These are phyloP conservation scores for Dasyprocta punctata DNA, from an alignment of 2,113 vertebrate genomes.

Conservation along the genomic window DNA sequence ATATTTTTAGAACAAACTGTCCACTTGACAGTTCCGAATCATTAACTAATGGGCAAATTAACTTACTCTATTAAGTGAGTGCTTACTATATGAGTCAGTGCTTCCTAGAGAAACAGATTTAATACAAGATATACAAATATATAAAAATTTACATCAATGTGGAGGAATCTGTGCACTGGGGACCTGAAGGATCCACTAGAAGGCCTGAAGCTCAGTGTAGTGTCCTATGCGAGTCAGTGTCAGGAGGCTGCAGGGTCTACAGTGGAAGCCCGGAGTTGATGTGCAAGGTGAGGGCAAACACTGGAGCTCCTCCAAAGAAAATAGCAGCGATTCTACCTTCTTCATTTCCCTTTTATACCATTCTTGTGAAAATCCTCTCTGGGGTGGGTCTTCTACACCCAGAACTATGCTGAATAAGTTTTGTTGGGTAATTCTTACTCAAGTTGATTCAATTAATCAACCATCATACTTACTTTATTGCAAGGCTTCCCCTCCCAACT, in stretches of 20 bases:
- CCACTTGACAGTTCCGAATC: background rate
- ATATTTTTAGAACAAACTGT: background rate
- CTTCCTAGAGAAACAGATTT: background rate
- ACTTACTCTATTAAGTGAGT: background rate
- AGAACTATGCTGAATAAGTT: background rate
- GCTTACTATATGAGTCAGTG: no score
- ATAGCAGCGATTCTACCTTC: background rate
- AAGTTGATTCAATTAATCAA: background rate
- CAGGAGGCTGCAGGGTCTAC: background rate
- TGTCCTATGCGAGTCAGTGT: background rate
- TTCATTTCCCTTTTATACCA: background rate
- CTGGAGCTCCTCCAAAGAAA: background rate
- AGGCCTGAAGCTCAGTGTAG: background rate
- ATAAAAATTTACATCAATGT: background rate
- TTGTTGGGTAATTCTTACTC: background rate
- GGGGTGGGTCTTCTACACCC: background rate
- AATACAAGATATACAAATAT: background rate
- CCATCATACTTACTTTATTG: background rate
- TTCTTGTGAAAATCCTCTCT: background rate
- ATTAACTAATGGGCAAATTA: background rate
- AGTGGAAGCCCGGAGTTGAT: background rate
- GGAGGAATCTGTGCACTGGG: background rate
- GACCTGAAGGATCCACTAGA: background rate
- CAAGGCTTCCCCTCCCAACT: background rate
- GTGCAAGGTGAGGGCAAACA: background rate